Base-by-base conservation (phyloP, 2,797 vertebrate species). In the Eulemur mongoz region DNA sequence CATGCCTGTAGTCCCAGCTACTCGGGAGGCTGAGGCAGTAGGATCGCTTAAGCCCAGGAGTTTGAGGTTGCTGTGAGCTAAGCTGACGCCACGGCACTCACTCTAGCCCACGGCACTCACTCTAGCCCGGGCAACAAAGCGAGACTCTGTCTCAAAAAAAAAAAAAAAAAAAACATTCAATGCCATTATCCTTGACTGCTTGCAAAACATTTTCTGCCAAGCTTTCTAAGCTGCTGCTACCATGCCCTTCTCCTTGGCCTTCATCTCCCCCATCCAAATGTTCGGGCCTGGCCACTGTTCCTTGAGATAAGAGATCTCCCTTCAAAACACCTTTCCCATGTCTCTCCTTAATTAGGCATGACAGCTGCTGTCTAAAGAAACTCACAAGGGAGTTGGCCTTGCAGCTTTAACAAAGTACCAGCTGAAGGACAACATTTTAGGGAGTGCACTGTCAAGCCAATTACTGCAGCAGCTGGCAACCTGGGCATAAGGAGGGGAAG, bases 271-370 rank as follows among this genome's bases (percentile, higher is more conserved):
- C 32, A 69, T 50, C 84, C 94, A 91, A 89, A 52, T 30, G 63
- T 59, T 81, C 75, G n/a, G 40, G 67, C 35, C 25, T 7, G 0
- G 38, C 40, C 69, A 50, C 73, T 80, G 86, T 43, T 88, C 85
- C 84, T 25, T 57, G 72, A 95, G 95, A 96, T 95, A 96, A 96
- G 89, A 93, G 7, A 75, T 94, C 72, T 96, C 67, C 88, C 91
- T 94, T 92, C 82, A 50, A 79, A 96, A 90, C 76, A 96, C 93
- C 84, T 94, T 94, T 48, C 90, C 70, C 40, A 7, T 13, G 8
- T 73, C 61, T 93, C 94, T 88, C 70, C 86, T 86, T 95, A 97
- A 96, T 96, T 86, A 97, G 61, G 81, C 50, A 22, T 89, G 91
- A 90, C 81, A 91, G 95, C 86, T 95, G 89, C 97, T 65, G 27